These are phyloP conservation scores for Passerina amoena DNA, from an alignment of 2,113 vertebrate species.

Conservation along the genomic window DNA sequence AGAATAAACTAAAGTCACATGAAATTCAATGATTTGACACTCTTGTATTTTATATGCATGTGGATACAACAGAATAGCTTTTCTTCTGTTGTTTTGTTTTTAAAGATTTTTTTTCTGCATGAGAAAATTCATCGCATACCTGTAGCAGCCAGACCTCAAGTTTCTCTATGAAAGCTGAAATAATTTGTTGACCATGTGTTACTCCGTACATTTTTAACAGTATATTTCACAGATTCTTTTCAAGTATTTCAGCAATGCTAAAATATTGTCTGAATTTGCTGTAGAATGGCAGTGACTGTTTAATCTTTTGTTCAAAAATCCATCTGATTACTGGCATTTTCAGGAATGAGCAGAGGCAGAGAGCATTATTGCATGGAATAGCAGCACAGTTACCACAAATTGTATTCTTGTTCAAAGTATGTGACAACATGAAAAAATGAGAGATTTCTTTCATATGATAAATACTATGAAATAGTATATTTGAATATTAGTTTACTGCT, in stretches of 20 bases:
- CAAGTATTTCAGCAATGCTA: not conserved
- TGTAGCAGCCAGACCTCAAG: not conserved
- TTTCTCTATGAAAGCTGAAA: not conserved
- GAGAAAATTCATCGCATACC: not conserved
- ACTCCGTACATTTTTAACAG: not conserved
- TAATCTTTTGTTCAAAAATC: conserved; percentile 42
- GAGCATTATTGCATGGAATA: not conserved
- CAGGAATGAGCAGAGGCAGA: not conserved
- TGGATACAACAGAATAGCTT: not conserved
- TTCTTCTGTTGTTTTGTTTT: not conserved
- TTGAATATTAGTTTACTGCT: conserved; percentile 2
- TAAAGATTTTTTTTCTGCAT: not conserved
- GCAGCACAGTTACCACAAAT: conserved; percentile 6
- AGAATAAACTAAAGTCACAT: not conserved
- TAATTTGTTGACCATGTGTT: not conserved
- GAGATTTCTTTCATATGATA: not conserved
- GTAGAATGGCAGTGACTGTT: not conserved
- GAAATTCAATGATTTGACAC: not conserved
- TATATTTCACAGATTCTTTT: not conserved
- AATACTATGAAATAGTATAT: not conserved
- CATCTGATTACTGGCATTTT: conserved; percentile 12
- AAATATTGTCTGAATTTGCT: not conserved
- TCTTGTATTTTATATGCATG: not conserved
- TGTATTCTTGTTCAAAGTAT: conserved; percentile 24
- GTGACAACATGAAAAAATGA: not conserved